A percentile compares a stretch with the other conserved stretches of the same genome.
Conservation (phyloP, 1,140 invertebrate species). For the Aphis craccivora region DNA sequence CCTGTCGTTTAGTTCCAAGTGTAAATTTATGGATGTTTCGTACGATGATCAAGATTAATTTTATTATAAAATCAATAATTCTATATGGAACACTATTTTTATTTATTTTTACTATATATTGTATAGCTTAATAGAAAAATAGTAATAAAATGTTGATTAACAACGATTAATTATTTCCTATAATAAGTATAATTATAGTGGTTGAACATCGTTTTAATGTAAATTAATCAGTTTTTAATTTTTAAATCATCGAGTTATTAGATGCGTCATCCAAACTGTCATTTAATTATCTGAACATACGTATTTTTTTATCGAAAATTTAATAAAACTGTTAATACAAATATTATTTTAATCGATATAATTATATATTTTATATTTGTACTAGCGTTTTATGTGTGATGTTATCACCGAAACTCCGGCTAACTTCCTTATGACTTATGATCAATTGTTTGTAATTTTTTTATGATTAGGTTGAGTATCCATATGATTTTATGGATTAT, state of each 20-base stretch:
- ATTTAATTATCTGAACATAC: neutral
- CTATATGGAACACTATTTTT: neutral
- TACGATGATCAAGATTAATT: neutral
- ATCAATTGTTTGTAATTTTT: too few relatives aligned
- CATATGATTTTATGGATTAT: too few relatives aligned
- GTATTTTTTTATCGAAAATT: neutral
- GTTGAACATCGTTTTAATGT: neutral
- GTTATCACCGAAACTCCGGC: too few relatives aligned
- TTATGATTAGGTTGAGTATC: too few relatives aligned
- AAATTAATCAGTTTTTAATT: neutral
- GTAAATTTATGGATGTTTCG: neutral
- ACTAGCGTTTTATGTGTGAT: neutral
- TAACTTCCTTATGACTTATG: neutral
- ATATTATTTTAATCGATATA: neutral
- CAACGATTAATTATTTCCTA: neutral
- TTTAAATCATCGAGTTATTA: neutral
- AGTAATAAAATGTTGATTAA: neutral
- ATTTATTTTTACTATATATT: neutral
- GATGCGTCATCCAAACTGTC: neutral
- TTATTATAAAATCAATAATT: neutral
- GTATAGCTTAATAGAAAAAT: neutral
- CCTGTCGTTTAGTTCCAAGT: neutral
- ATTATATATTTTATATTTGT: neutral
- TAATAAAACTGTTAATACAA: neutral
- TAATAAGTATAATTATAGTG: neutral